Percentiles rank a stretch among this genome's conserved stretches.
Evolutionary conservation across 2,113 vertebrate genomes (phyloP).

Genomic region (Petromus typicus): DNA sequence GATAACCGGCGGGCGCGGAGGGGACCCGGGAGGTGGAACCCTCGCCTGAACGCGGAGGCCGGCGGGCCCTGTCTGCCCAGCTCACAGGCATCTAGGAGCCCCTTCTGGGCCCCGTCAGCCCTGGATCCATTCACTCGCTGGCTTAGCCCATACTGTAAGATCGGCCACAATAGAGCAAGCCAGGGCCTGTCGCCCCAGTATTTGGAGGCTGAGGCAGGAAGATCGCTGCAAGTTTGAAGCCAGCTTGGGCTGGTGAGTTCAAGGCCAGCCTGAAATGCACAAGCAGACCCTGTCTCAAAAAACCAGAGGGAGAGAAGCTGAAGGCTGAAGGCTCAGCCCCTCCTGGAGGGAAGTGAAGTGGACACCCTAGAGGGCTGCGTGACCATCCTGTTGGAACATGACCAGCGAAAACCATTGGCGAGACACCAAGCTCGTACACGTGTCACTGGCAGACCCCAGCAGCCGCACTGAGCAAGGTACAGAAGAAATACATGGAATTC

Average conservation of each 20-base stretch:
- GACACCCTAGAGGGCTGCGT: too few relatives aligned
- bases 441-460: not conserved
- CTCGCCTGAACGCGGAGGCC: not conserved
- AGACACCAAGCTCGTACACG: not conserved
- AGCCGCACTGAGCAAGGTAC: not conserved
- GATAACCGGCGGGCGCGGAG: not conserved
- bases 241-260: not conserved
- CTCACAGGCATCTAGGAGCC: not conserved
- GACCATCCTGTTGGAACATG: too few relatives aligned
- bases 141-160: not conserved
- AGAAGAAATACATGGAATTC: not conserved
- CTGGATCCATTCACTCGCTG: not conserved
- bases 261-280: not conserved
- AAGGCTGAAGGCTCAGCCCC: too few relatives aligned
- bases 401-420: not conserved
- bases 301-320: too few relatives aligned
- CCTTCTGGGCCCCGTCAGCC: not conserved
- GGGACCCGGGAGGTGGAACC: not conserved
- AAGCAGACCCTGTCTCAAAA: not conserved
- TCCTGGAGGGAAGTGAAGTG: not conserved
- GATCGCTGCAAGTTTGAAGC: not conserved
- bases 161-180: not conserved
- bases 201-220: not conserved
- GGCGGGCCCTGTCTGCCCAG: not conserved
- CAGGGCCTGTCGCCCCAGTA: not conserved